A percentile compares a stretch with the other conserved stretches of the same genome.
phyloP scores from a whole-genome alignment of 2,888 invertebrate genomes.

The Cybosia mesomella region DNA sequence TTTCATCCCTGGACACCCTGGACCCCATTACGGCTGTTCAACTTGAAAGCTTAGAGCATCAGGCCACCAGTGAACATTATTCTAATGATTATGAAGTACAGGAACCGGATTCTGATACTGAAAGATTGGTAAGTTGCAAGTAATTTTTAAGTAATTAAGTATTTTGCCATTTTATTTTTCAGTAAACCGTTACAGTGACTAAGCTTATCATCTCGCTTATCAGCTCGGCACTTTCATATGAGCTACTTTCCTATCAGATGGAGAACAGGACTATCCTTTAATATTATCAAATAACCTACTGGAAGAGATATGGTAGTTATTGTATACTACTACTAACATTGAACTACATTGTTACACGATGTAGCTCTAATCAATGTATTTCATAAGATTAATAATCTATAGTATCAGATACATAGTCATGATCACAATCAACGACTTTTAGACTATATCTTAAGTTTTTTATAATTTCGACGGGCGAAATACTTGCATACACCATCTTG shows the following conservation, averaged over 20 bases:
- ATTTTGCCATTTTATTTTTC: neutral
- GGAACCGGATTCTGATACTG: constrained; percentile 83
- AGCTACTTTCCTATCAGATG: neutral
- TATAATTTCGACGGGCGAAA: neutral
- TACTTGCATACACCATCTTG: neutral
- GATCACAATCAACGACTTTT: neutral
- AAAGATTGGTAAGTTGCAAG: constrained; percentile 73
- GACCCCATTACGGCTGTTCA: constrained; percentile 86
- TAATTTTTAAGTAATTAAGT: neutral
- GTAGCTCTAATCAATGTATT: neutral
- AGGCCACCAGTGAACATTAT: constrained; percentile 80
- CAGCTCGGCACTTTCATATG: no score
- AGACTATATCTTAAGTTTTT: neutral
- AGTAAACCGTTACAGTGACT: no score
- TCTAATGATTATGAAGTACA: constrained; percentile 82
- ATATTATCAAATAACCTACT: no score
- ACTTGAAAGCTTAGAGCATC: constrained; percentile 82
- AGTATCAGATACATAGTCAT: no score
- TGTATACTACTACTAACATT: neutral
- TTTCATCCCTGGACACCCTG: constrained; percentile 91
- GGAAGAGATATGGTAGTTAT: neutral
- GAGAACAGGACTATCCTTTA: neutral
- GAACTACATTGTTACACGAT: neutral
- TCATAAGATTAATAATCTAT: neutral
- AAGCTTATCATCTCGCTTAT: no score